Base-by-base conservation (phyloP, 1,140 invertebrate species). In the Caenorhabditis inopinata region DNA sequence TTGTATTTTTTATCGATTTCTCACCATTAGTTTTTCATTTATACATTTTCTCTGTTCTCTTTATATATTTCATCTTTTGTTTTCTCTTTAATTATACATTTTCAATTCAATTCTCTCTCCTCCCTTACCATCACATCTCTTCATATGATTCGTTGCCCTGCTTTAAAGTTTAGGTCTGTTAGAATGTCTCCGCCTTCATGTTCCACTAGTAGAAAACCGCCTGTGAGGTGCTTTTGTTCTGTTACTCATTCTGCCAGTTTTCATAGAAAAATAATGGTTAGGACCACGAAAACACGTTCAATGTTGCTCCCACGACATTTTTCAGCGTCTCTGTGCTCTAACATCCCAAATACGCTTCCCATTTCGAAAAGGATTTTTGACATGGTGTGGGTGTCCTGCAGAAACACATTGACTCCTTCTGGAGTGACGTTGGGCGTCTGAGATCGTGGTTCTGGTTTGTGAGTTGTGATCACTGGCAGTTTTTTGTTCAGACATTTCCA, bases 361-460 rank as follows among this genome's bases (percentile, higher is more conserved):
- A 35, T 7, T 68, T 42, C 32, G 21, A 32, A 16, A 11, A 68
- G n/a, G 58, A 5, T 18, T 11, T 32, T 32, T 12, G 16, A 12
- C 48, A 3, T 7, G 23, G 58, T 68, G 58, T 68, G 25, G 21
- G n/a, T 68, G 58, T 68, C 58, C 58, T 68, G 58, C 58, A 68
- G 58, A 38, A 68, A 32, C 25, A 38, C 58, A 18, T 38, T 21
- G 58, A 38, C 58, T 21, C 58, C 58, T 21, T 68, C 32, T 68
- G 58, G 58, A 68, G 58, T 68, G 58, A 68, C 25, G 32, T 14
- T 68, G 32, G 32, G 11, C 16, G 29, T 68, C 27, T 0, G 32
- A 38, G 27, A 7, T 23, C 27, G 11, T 32, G n/a, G 27, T 58
- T 1, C 0, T 18, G 38, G 29, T 38, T 12, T 25, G 21, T 32